phyloP scores from a whole-genome alignment of 1,140 invertebrate genomes.

The Monomorium pharaonis region DNA sequence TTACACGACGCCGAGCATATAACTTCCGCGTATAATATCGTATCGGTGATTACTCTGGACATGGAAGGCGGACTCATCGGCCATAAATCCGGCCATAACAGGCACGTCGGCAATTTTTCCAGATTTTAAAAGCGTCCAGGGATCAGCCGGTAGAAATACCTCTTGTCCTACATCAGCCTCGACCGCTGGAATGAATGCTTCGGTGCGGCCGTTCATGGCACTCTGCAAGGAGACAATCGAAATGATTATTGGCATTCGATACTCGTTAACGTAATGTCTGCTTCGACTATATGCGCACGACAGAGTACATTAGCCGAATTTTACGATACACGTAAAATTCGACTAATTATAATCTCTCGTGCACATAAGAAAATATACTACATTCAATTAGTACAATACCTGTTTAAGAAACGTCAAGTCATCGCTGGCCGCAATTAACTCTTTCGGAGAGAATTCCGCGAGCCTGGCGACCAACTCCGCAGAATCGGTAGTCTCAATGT shows the following conservation, averaged over 20 bases:
- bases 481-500: constrained; percentile 85
- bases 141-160: constrained; percentile 87
- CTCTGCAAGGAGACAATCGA: constrained; percentile 69
- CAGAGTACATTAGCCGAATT: too few species aligned
- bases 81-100: constrained; percentile 87
- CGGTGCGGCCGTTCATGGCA: constrained; percentile 70
- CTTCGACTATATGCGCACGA: background rate
- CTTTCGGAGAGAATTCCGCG: constrained; percentile 85
- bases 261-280: background rate
- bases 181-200: constrained; percentile 88
- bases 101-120: constrained; percentile 87
- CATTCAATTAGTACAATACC: background rate
- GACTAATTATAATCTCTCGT: background rate
- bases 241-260: constrained; percentile 12
- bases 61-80: constrained; percentile 85
- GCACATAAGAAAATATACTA: too few species aligned
- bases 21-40: background rate
- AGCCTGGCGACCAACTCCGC: constrained; percentile 87
- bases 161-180: constrained; percentile 86
- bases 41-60: constrained; percentile 69
- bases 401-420: constrained; percentile 39
- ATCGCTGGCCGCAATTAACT: constrained; percentile 86
- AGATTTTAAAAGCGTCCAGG: constrained; percentile 83
- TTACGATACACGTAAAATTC: too few species aligned
- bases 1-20: constrained; percentile 15